Evolutionary conservation across 2,888 invertebrate species (phyloP).

Genomic region (Tenthredo amoena): DNA sequence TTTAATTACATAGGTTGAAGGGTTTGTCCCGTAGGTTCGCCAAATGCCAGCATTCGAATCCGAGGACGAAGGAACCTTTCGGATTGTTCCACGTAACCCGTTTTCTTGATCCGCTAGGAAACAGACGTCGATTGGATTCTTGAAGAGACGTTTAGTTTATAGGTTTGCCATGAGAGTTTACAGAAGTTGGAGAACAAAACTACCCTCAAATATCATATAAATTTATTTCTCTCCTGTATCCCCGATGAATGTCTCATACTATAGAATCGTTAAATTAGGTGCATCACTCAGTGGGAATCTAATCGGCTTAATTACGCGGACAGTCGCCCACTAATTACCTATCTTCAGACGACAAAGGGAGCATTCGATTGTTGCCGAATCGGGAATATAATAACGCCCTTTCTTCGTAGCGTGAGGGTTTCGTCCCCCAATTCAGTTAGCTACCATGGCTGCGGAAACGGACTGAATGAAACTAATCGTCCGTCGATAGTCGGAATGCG

Average conservation of each 20-base stretch:
- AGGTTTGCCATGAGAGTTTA: neutral
- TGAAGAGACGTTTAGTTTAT: neutral
- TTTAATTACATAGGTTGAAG: slow-evolving; percentile 44
- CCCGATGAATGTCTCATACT: neutral
- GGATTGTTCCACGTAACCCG: neutral
- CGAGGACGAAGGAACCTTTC: slow-evolving; percentile 10
- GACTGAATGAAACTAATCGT: slow-evolving; percentile 3
- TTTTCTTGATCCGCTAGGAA: neutral
- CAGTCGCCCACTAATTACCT: slow-evolving; percentile 22
- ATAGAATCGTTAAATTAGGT: neutral
- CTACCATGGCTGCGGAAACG: neutral
- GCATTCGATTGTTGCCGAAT: neutral
- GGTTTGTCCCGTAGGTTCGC: slow-evolving; percentile 26
- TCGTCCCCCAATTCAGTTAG: neutral
- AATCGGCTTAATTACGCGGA: slow-evolving; percentile 28
- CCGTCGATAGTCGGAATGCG: neutral
- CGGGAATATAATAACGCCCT: neutral
- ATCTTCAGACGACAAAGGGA: slow-evolving; percentile 5
- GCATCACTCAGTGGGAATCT: neutral
- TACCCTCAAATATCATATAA: neutral
- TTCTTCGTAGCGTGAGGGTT: neutral
- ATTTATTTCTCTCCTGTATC: neutral
- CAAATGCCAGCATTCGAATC: slow-evolving; percentile 4
- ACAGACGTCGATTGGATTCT: neutral
- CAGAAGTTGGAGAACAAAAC: neutral